A percentile compares a stretch with the other conserved stretches of the same genome.
Conservation (phyloP, 2,888 invertebrate species). For the Conistra vaccinii region DNA sequence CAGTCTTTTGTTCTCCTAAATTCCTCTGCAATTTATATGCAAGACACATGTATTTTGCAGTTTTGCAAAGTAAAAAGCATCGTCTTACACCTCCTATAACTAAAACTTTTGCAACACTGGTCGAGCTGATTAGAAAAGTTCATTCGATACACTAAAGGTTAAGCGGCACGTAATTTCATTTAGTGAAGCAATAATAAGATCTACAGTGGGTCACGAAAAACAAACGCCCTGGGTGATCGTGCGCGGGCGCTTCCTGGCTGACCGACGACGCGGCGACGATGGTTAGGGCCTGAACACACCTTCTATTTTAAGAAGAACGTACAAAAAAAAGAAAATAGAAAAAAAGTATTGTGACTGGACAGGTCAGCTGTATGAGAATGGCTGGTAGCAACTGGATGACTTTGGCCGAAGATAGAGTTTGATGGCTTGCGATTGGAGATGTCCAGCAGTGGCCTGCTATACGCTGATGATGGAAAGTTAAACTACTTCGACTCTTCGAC, state of each 20-base stretch:
- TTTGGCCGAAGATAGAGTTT: background rate
- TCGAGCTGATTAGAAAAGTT: conserved; percentile 64
- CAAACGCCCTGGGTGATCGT: conserved; percentile 72
- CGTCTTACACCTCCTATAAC: conserved; percentile 12
- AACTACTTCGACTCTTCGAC: background rate
- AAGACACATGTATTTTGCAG: background rate
- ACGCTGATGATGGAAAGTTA: background rate
- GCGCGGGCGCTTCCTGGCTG: conserved; percentile 65
- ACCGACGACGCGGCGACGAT: conserved; percentile 37
- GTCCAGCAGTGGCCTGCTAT: background rate
- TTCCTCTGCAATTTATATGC: background rate
- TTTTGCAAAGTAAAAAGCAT: background rate
- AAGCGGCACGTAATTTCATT: conserved; percentile 64
- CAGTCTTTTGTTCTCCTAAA: conserved; percentile 10
- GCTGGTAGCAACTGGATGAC: background rate
- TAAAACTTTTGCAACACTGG: conserved; percentile 57
- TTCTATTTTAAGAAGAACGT: background rate
- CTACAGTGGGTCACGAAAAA: conserved; percentile 76
- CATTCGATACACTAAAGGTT: conserved; percentile 64
- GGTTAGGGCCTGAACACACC: conserved; percentile 13
- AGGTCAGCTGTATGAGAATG: too few species aligned
- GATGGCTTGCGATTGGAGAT: too few species aligned
- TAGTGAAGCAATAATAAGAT: conserved; percentile 61
- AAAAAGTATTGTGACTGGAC: background rate
- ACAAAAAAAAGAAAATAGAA: background rate